Evolutionary conservation across 2,888 invertebrate species (phyloP).

Genomic region (Camptogramma bilineatum): DNA sequence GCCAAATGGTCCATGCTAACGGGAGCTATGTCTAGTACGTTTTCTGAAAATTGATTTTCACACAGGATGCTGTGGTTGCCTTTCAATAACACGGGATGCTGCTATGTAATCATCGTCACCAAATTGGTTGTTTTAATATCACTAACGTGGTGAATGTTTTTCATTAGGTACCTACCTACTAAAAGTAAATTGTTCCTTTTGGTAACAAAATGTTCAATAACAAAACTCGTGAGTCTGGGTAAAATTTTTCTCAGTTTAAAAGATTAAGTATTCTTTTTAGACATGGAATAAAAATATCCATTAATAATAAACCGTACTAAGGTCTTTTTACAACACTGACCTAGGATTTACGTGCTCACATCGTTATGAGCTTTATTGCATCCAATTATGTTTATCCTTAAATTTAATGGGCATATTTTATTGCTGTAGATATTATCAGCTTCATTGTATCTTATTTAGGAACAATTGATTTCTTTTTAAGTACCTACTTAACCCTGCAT

Average conservation of each 20-base stretch:
- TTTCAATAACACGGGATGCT: not conserved
- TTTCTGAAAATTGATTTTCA: constrained; percentile 11
- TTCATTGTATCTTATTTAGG: not conserved
- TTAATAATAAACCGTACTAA: not conserved
- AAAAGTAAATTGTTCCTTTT: too few relatives aligned
- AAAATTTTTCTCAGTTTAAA: too few relatives aligned
- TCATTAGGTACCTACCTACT: too few relatives aligned
- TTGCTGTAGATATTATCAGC: not conserved
- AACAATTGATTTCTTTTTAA: not conserved
- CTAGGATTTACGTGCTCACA: constrained; percentile 19
- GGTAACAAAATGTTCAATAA: too few relatives aligned
- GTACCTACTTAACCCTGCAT: too few relatives aligned
- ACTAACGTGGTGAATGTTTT: not conserved
- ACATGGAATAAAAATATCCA: not conserved
- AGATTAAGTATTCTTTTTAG: too few relatives aligned
- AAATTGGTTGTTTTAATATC: not conserved
- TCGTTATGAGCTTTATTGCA: constrained; percentile 9
- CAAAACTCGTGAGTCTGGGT: too few relatives aligned
- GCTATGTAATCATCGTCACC: not conserved
- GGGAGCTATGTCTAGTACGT: not conserved
- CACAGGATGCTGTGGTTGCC: constrained; percentile 13
- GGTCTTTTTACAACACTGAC: constrained; percentile 19
- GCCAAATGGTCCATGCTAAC: constrained; percentile 19
- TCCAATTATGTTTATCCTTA: constrained; percentile 19
- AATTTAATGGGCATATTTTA: constrained; percentile 10